Conservation (phyloP, 2,797 vertebrate genomes). For the Pteronotus mesoamericanus region DNA sequence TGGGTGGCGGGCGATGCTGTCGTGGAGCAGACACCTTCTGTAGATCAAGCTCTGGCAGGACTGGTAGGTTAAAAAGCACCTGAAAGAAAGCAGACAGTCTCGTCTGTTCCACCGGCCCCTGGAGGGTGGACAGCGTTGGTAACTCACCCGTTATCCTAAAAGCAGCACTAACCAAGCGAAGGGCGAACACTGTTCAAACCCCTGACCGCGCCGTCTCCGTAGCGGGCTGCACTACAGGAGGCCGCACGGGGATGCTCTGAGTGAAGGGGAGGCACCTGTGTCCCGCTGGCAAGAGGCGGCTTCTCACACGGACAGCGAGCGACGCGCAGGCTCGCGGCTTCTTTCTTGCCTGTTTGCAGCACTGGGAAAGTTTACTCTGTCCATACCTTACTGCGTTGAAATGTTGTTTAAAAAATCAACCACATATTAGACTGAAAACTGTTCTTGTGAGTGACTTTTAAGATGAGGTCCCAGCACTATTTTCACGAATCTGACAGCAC, state of each 20-base stretch:
- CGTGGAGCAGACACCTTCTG: constrained; percentile 94
- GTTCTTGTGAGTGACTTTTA: not conserved
- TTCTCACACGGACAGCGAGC: not conserved
- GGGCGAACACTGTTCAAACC: fast-evolving
- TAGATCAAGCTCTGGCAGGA: constrained; percentile 95
- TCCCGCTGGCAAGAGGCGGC: fast-evolving
- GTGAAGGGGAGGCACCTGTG: not conserved
- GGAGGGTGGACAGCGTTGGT: not conserved
- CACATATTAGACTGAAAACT: not conserved
- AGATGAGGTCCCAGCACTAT: not conserved
- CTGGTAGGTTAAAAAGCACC: constrained; percentile 96
- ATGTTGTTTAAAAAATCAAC: not conserved
- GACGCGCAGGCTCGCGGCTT: not conserved
- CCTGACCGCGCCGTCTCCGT: not conserved
- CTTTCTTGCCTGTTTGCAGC: not conserved
- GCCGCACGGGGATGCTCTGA: fast-evolving
- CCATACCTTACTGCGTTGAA: not conserved
- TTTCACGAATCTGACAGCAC: not conserved
- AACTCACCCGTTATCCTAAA: no score
- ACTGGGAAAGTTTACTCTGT: not conserved
- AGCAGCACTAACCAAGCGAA: not conserved
- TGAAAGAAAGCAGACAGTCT: constrained; percentile 77
- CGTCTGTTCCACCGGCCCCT: not conserved
- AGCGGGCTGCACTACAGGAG: no score
- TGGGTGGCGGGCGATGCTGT: constrained; percentile 92